A percentile compares a stretch with the other conserved stretches of the same genome.
Evolutionary conservation across 92 coral and sea anemone species (phyloP).

Genomic region (Pocillopora grandis): DNA sequence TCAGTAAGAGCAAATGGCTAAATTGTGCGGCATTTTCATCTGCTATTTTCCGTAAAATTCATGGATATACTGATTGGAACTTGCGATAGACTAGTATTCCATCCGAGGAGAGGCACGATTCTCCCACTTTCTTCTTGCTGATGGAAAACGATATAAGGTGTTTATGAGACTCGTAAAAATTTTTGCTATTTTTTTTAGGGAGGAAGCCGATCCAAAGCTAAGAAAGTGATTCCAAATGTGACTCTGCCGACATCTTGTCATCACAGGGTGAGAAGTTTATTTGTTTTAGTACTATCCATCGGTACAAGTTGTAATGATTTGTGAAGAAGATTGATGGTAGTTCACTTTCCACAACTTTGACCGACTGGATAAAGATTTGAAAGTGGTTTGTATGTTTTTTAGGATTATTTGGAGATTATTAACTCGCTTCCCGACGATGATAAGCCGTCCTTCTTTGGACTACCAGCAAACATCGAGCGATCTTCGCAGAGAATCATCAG

Average conservation of each 20-base stretch:
- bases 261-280: slow-evolving; percentile 66
- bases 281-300: neutral
- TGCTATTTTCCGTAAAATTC: too few species aligned
- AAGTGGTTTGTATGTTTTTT: neutral
- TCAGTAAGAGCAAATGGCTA: too few species aligned
- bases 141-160: too few species aligned
- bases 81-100: too few species aligned
- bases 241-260: slow-evolving; percentile 96
- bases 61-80: too few species aligned
- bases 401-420: slow-evolving; percentile 92
- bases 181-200: slow-evolving; percentile 45
- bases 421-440: slow-evolving; percentile 94
- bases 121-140: too few species aligned
- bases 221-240: slow-evolving; percentile 96
- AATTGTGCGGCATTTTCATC: too few species aligned
- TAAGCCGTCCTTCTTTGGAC: slow-evolving; percentile 98
- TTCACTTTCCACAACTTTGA: neutral
- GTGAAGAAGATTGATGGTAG: too few species aligned
- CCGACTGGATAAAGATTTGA: neutral
- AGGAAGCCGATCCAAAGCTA: slow-evolving; percentile 85
- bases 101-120: too few species aligned
- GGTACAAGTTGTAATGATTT: too few species aligned
- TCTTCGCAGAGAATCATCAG: slow-evolving; percentile 97
- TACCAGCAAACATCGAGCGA: slow-evolving; percentile 97
- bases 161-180: neutral